A percentile compares a stretch with the other conserved stretches of the same genome.
These are phyloP conservation scores for Enteromius trimaculatus DNA, from an alignment of 2,797 vertebrate genomes.

Conservation along the genomic window DNA sequence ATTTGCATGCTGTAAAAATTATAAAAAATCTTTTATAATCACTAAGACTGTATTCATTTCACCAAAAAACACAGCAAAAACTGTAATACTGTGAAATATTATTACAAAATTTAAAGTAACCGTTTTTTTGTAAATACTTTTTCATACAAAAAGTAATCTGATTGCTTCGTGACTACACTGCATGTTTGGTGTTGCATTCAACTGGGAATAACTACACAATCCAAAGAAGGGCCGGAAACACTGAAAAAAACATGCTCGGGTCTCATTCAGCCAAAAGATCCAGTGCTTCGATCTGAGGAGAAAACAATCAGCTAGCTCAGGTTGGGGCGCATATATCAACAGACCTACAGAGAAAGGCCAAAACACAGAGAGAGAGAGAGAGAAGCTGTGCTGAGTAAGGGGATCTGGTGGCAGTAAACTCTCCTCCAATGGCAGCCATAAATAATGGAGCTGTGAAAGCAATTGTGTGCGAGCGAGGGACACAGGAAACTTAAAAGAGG, in stretches of 20 bases:
- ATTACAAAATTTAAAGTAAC: neutral
- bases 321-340: constrained; percentile 54
- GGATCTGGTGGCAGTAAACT: constrained; percentile 59
- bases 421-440: constrained; percentile 63
- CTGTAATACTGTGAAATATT: neutral
- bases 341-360: constrained; percentile 54
- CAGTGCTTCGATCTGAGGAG: constrained; percentile 45
- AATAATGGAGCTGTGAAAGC: constrained; percentile 59
- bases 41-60: neutral
- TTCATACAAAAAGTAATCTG: no score
- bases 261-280: constrained; percentile 56
- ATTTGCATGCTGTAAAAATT: no score
- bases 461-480: constrained; percentile 38
- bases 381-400: constrained; percentile 62
- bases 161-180: neutral
- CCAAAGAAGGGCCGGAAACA: constrained; percentile 32
- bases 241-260: neutral
- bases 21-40: neutral
- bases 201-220: constrained; percentile 17
- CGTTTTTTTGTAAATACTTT: no score
- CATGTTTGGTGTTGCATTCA: neutral
- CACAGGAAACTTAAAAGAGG: constrained; percentile 18
- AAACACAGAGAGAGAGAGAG: constrained; percentile 10
- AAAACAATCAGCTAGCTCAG: constrained; percentile 41
- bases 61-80: neutral